phyloP scores from a whole-genome alignment of 2,888 invertebrate genomes.

The Ctena decussata region DNA sequence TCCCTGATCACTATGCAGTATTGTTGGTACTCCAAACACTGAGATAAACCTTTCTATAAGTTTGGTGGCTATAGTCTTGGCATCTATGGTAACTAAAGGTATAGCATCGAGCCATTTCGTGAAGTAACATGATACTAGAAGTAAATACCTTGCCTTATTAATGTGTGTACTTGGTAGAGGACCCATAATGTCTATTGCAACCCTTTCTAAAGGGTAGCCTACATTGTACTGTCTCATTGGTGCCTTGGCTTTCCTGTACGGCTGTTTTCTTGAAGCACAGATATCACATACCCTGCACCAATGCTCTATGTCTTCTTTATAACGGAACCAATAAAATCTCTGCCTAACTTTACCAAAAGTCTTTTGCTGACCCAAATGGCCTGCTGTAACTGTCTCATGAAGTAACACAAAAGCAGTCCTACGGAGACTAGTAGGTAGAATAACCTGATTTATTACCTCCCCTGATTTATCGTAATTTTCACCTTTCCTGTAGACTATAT shows the following conservation, averaged over 20 bases:
- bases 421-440: neutral
- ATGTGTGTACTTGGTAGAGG: neutral
- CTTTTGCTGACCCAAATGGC: neutral
- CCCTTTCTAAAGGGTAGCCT: neutral
- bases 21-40: neutral
- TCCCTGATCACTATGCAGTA: neutral
- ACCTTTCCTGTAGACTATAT: neutral
- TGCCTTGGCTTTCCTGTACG: neutral
- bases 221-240: no score
- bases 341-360: constrained; percentile 3
- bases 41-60: neutral
- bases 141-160: neutral
- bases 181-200: neutral
- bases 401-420: neutral
- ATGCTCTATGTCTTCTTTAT: neutral
- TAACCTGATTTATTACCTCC: neutral
- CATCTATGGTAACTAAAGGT: neutral
- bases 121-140: neutral
- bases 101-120: neutral
- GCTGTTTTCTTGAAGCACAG: neutral
- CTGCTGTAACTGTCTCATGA: constrained; percentile 2
- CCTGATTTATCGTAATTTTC: neutral
- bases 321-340: constrained; percentile 1
- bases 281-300: neutral
- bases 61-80: neutral